Conservation (phyloP, 1,140 invertebrate genomes). For the Yoshiicerus persimilis region DNA sequence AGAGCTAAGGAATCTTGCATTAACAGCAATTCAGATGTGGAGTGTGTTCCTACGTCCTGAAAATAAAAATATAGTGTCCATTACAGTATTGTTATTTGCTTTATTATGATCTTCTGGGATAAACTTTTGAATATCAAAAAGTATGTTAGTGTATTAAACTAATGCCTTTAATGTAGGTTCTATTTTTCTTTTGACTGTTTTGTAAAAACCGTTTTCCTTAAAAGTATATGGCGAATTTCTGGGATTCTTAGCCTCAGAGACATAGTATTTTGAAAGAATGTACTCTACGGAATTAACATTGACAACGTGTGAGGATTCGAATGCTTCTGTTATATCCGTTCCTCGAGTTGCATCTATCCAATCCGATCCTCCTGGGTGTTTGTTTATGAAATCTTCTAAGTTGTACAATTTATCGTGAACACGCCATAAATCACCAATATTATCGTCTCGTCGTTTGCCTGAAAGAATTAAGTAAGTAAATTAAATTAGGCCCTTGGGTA, state of each 20-base stretch:
- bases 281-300: slow-evolving; percentile 52
- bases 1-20: slow-evolving; percentile 14
- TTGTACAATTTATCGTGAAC: slow-evolving; percentile 75
- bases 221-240: slow-evolving; percentile 69
- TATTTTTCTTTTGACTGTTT: slow-evolving; percentile 63
- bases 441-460: slow-evolving; percentile 58
- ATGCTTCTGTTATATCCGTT: slow-evolving; percentile 75
- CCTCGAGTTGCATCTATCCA: slow-evolving; percentile 72
- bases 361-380: slow-evolving; percentile 76
- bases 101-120: too few species aligned
- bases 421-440: slow-evolving; percentile 76
- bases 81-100: too few species aligned
- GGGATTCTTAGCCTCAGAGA: slow-evolving; percentile 59
- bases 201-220: slow-evolving; percentile 68
- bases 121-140: too few species aligned
- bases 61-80: neutral
- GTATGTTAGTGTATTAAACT: too few species aligned
- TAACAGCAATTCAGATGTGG: neutral
- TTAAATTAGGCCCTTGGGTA: too few species aligned
- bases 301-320: slow-evolving; percentile 66
- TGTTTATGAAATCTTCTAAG: slow-evolving; percentile 65
- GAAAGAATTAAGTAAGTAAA: neutral
- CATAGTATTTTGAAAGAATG: slow-evolving; percentile 64
- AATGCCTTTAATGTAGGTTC: slow-evolving; percentile 56
- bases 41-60: slow-evolving; percentile 24